These are phyloP conservation scores for Pampus argenteus DNA, from an alignment of 2,797 vertebrate genomes.

Conservation along the genomic window DNA sequence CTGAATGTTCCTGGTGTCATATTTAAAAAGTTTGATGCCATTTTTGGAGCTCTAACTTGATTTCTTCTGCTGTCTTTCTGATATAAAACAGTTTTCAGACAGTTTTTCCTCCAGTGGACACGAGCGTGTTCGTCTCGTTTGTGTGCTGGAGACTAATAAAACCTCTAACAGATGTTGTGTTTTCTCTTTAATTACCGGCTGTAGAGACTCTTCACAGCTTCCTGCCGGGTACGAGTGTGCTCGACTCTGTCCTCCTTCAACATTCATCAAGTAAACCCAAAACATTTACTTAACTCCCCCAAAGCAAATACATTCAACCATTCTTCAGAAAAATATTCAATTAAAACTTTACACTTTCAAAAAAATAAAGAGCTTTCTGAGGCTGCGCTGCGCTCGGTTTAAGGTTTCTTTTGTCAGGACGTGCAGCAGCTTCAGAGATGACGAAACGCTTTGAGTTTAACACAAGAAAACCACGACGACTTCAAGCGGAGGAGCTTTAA, in stretches of 20 bases:
- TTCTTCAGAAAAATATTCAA: constrained; percentile 68
- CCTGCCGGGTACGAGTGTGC: constrained; percentile 11
- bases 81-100: too few relatives aligned
- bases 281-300: constrained; percentile 12
- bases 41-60: background rate
- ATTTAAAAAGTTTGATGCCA: too few relatives aligned
- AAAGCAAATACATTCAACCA: constrained; percentile 74
- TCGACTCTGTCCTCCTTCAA: constrained; percentile 37
- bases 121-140: background rate
- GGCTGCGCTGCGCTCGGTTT: constrained; percentile 33
- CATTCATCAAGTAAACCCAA: constrained; percentile 65
- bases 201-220: background rate
- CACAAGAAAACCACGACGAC: constrained; percentile 34
- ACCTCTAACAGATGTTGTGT: background rate
- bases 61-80: background rate
- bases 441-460: constrained; percentile 38
- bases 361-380: constrained; percentile 74
- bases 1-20: too few relatives aligned
- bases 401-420: background rate
- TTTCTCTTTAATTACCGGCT: background rate
- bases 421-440: constrained; percentile 30
- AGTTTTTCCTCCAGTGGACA: background rate
- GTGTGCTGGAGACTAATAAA: too few relatives aligned
- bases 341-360: constrained; percentile 65
- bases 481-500: constrained; percentile 34